These are phyloP conservation scores for Mus musculus DNA, from an alignment of 2,113 vertebrate species.

Conservation along the genomic window GRCm39 chr15:92988001-92988500, in stretches of 20 bases:
- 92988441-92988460: no score
- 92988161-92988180: background rate
- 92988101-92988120: background rate
- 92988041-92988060: background rate
- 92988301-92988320: background rate
- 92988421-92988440: background rate
- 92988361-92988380: background rate
- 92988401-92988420: background rate
- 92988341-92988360: background rate
- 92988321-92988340: background rate
- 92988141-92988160: background rate
- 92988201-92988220: background rate
- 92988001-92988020: background rate
- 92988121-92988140: background rate
- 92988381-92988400: background rate
- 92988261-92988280: no score
- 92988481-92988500: background rate
- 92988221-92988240: background rate
- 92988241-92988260: background rate
- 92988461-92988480: background rate
- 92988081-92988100: no score
- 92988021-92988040: background rate
- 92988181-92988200: background rate
- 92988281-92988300: background rate
- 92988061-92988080: background rate